A percentile compares a stretch with the other conserved stretches of the same genome.
phyloP scores from a whole-genome alignment of 2,888 invertebrate species.

The Calephelis perditalis region DNA sequence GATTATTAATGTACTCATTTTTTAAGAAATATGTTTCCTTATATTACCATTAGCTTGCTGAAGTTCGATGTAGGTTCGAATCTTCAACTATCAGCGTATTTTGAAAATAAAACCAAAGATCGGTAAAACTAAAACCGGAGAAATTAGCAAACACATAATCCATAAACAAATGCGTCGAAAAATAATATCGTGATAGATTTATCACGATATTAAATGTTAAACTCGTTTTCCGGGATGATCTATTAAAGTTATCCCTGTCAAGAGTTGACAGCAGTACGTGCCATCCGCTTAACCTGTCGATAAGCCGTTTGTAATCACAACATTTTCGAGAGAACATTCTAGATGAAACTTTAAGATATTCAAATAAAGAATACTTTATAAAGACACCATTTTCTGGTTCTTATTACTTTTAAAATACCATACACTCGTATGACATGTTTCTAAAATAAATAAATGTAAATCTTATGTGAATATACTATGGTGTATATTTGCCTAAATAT shows the following conservation, averaged over 20 bases:
- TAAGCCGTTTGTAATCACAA: constrained; percentile 47
- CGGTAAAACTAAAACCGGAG: no score
- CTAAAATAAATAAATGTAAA: constrained; percentile 13
- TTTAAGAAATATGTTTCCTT: no score
- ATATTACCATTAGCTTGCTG: no score
- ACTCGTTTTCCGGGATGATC: constrained; percentile 57
- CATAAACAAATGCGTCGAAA: no score
- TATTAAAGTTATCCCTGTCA: constrained; percentile 70
- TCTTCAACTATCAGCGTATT: no score
- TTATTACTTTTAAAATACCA: constrained; percentile 38
- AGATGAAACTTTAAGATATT: constrained; percentile 2
- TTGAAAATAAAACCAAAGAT: no score
- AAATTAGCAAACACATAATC: no score
- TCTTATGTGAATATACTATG: constrained; percentile 14
- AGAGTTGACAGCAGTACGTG: constrained; percentile 71
- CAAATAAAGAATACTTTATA: not conserved
- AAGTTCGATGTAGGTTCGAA: no score
- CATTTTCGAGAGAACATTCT: constrained; percentile 19
- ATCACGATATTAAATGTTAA: constrained; percentile 11
- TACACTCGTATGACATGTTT: not conserved
- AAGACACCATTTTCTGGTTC: constrained; percentile 28
- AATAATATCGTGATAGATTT: no score
- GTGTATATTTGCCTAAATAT: constrained; percentile 15
- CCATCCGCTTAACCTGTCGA: constrained; percentile 61
- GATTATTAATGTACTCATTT: no score